A percentile compares a stretch with the other conserved stretches of the same genome.
phyloP scores from a whole-genome alignment of 2,888 invertebrate species.

The Drosophila testacea region DNA sequence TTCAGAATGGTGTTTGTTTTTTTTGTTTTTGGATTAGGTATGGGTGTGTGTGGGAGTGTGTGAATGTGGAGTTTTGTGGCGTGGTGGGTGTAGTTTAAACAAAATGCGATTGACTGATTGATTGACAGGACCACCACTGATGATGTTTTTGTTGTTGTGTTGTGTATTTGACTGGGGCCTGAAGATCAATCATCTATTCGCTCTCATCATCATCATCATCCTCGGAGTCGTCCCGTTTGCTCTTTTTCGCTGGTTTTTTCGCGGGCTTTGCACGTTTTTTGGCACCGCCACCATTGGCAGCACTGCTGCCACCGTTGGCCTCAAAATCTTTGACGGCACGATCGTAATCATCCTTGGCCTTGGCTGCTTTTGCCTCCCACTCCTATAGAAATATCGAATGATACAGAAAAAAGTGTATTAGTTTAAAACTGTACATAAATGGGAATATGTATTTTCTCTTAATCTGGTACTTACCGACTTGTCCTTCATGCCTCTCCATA shows the following conservation, averaged over 20 bases:
- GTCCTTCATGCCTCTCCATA: constrained; percentile 96
- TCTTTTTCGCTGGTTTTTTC: constrained; percentile 86
- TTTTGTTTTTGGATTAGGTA: constrained; percentile 14
- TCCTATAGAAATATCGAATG: constrained; percentile 86
- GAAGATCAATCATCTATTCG: constrained; percentile 85
- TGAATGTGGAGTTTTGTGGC: constrained; percentile 1
- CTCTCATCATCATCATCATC: constrained; percentile 88
- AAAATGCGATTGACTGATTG: constrained; percentile 55
- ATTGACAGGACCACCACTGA: constrained; percentile 39
- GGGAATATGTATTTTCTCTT: neutral
- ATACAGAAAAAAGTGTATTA: constrained; percentile 1
- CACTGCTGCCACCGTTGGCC: constrained; percentile 89
- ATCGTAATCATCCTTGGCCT: constrained; percentile 95
- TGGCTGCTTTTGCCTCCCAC: constrained; percentile 95
- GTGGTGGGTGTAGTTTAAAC: constrained; percentile 26
- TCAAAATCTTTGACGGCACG: constrained; percentile 95
- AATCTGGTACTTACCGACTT: constrained; percentile 88
- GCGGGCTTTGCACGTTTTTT: constrained; percentile 86
- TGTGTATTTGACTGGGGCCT: constrained; percentile 32
- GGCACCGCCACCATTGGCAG: constrained; percentile 86
- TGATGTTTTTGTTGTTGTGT: constrained; percentile 29
- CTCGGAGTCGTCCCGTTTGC: constrained; percentile 88
- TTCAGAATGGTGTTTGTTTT: constrained; percentile 31
- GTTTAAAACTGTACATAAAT: neutral
- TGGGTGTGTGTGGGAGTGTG: constrained; percentile 10